Conservation (phyloP, 2,797 vertebrate species). For the Halcyon leucocephala region DNA sequence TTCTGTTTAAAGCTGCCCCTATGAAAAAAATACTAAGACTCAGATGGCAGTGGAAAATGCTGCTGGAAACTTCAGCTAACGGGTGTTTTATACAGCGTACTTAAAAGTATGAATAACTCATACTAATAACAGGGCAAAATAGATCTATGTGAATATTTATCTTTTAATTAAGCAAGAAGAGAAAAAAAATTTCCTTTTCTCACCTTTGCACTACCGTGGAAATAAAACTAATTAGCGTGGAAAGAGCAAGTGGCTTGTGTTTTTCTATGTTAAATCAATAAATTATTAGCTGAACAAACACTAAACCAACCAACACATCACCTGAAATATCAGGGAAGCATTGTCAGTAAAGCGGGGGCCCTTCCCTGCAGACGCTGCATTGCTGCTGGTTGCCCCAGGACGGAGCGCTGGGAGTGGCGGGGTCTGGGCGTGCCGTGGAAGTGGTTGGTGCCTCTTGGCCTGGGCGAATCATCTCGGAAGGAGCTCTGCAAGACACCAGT, state of each 20-base stretch:
- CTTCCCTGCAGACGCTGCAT: background rate
- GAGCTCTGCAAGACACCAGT: background rate
- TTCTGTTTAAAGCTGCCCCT: background rate
- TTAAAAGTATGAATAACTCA: background rate
- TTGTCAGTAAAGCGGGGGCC: fast-evolving
- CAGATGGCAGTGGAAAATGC: background rate
- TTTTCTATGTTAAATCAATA: background rate
- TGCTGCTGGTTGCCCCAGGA: background rate
- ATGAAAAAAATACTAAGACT: background rate
- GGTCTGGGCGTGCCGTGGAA: background rate
- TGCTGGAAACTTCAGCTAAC: background rate
- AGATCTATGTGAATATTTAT: background rate
- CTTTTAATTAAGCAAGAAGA: background rate
- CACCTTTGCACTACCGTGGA: background rate
- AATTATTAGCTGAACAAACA: background rate
- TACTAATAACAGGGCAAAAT: background rate
- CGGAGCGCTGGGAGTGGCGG: background rate
- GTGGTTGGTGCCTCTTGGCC: background rate
- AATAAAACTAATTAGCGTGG: background rate
- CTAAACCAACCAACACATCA: background rate
- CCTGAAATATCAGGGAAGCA: background rate
- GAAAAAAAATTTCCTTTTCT: background rate
- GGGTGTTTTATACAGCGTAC: background rate
- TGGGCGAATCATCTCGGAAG: background rate
- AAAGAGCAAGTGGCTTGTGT: background rate